Evolutionary conservation across 2,888 invertebrate species (phyloP).

Genomic region (Allolobophora icterica): DNA sequence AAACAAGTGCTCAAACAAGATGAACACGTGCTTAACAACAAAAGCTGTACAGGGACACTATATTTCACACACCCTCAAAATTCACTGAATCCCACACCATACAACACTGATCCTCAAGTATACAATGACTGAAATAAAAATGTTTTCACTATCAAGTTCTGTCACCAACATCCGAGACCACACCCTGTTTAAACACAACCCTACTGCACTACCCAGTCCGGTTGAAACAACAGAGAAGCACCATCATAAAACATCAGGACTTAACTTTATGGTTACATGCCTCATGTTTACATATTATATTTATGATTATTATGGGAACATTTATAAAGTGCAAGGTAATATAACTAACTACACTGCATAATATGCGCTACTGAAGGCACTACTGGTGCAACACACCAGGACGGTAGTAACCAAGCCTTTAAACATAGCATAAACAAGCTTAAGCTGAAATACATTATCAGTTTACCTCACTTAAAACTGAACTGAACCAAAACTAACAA

Average conservation of each 20-base stretch:
- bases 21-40: background rate
- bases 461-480: background rate
- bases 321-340: too few relatives aligned
- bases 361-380: too few relatives aligned
- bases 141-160: background rate
- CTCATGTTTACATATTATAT: background rate
- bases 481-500: too few relatives aligned
- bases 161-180: too few relatives aligned
- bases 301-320: too few relatives aligned
- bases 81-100: background rate
- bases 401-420: too few relatives aligned
- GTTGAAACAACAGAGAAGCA: background rate
- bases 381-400: too few relatives aligned
- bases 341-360: too few relatives aligned
- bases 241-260: background rate
- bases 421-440: too few relatives aligned
- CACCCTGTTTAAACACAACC: background rate
- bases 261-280: background rate
- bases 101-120: background rate
- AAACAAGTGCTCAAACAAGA: background rate
- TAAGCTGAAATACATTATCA: background rate
- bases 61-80: background rate
- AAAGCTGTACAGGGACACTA: background rate
- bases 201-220: background rate
- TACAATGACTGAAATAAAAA: background rate